phyloP scores from a whole-genome alignment of 2,888 invertebrate species.

The Brenthis ino region DNA sequence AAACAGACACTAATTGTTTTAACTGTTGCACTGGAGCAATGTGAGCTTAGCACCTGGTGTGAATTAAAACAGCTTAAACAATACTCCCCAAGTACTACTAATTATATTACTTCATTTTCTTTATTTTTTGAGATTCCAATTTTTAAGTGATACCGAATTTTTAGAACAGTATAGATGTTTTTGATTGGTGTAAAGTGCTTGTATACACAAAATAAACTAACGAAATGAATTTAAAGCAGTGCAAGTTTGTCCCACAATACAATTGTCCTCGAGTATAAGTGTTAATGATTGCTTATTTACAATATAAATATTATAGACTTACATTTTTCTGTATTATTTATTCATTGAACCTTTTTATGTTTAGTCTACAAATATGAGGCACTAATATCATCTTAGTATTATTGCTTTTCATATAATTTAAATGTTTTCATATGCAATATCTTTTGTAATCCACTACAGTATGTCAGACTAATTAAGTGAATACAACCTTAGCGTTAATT shows the following conservation, averaged over 20 bases:
- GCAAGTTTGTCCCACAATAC: neutral
- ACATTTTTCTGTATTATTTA: neutral
- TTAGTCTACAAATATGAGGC: neutral
- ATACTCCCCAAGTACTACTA: too few relatives aligned
- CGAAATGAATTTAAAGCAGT: neutral
- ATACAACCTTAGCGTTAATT: neutral
- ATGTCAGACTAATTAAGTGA: too few relatives aligned
- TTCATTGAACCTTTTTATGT: neutral
- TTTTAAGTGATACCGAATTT: too few relatives aligned
- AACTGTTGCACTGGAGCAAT: neutral
- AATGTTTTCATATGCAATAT: too few relatives aligned
- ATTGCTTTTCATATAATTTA: too few relatives aligned
- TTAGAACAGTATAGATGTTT: neutral
- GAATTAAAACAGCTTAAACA: too few relatives aligned
- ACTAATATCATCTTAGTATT: too few relatives aligned
- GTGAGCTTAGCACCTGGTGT: too few relatives aligned
- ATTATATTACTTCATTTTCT: too few relatives aligned
- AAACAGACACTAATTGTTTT: neutral
- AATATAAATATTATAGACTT: slow-evolving; percentile 5
- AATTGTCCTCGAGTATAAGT: neutral
- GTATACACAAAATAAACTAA: neutral
- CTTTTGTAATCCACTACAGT: too few relatives aligned
- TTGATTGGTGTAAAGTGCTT: neutral
- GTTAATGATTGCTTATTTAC: slow-evolving; percentile 14
- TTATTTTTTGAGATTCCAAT: too few relatives aligned